phyloP scores from a whole-genome alignment of 2,888 invertebrate genomes.

The Melinopterus prodromus region DNA sequence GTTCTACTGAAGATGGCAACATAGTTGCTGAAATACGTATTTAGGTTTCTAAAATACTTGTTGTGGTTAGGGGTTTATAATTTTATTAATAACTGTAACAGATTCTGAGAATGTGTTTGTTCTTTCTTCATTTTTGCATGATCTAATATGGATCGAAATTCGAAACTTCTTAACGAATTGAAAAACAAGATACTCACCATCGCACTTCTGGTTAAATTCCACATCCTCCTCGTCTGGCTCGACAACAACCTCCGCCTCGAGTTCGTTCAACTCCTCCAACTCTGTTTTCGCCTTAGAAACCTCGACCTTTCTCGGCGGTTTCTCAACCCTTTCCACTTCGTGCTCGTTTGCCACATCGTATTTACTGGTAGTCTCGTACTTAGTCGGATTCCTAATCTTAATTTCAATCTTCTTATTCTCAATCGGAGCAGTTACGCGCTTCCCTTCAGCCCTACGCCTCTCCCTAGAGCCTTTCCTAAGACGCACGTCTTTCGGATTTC shows the following conservation, averaged over 20 bases:
- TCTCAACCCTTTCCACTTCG: slow-evolving; percentile 34
- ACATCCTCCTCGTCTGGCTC: slow-evolving; percentile 39
- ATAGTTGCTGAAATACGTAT: too few species aligned
- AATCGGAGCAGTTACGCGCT: slow-evolving; percentile 38
- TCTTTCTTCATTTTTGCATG: too few species aligned
- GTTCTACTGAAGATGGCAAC: too few species aligned
- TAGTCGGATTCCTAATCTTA: slow-evolving; percentile 56
- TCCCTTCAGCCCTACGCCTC: background rate
- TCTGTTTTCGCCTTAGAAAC: slow-evolving; percentile 41
- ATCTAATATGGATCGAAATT: too few species aligned
- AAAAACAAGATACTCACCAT: slow-evolving; percentile 42
- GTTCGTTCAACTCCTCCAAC: slow-evolving; percentile 41
- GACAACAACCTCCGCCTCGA: slow-evolving; percentile 32
- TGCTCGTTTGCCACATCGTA: slow-evolving; percentile 34
- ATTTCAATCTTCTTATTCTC: slow-evolving; percentile 56
- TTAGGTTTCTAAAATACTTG: too few species aligned
- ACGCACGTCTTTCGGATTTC: slow-evolving; percentile 21
- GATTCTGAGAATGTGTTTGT: too few species aligned
- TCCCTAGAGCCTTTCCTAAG: slow-evolving; percentile 21
- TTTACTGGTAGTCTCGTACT: slow-evolving; percentile 49
- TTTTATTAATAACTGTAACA: too few species aligned
- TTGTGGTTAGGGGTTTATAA: too few species aligned
- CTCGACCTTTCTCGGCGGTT: slow-evolving; percentile 45
- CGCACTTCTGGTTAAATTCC: slow-evolving; percentile 45
- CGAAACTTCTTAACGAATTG: background rate